Conservation (phyloP, 2,113 vertebrate species). For the Cariama cristata region DNA sequence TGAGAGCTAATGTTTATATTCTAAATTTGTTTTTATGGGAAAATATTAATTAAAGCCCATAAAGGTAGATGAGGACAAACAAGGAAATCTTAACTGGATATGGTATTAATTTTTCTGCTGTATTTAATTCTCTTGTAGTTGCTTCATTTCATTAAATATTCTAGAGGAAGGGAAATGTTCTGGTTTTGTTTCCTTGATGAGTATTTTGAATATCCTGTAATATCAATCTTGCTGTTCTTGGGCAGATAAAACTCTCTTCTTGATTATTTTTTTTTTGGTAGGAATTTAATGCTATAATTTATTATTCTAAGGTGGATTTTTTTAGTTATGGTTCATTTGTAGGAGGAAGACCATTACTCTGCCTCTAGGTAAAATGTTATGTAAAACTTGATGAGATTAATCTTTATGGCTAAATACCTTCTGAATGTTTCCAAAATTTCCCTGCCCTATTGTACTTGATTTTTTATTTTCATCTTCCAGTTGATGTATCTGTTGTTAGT, state of each 20-base stretch:
- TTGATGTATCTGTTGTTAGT: background rate
- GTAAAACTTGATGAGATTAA: background rate
- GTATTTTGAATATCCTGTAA: background rate
- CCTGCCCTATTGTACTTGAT: background rate
- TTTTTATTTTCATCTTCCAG: background rate
- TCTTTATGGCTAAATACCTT: background rate
- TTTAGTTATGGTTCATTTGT: background rate
- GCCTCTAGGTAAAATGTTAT: background rate
- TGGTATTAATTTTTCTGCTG: background rate
- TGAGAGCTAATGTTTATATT: background rate
- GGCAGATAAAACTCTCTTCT: background rate
- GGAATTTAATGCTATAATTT: background rate
- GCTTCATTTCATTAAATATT: background rate
- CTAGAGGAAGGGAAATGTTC: background rate
- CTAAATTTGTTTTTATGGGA: background rate
- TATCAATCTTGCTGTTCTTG: background rate
- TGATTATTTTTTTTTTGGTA: background rate
- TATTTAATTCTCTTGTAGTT: background rate
- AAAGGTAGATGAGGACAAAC: background rate
- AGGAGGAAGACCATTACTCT: background rate
- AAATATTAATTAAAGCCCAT: background rate
- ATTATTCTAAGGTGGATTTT: background rate
- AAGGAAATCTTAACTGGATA: background rate
- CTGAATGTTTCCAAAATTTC: background rate
- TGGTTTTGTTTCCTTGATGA: background rate